Evolutionary conservation across 1,140 invertebrate genomes (phyloP), one percentile per base, ranked within the genome.

Genomic region (Diploscapter pachys): DNA sequence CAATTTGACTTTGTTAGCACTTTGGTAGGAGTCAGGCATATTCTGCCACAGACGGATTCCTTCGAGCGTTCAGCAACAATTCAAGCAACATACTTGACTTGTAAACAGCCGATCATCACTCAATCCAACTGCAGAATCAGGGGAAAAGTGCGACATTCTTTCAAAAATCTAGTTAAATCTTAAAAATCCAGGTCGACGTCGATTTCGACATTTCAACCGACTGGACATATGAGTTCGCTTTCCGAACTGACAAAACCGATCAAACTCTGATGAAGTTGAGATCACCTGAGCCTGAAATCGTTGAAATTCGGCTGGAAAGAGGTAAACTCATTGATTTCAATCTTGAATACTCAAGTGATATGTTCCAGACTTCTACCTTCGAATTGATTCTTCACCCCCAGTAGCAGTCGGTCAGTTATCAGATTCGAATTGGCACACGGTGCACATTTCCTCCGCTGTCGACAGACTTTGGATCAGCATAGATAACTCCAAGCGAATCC

Each of bases 371-470:
- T 74, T 74, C 53, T 69, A 69, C 57, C 54, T 74, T 51, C 48
- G 73, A 13, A 52, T 55, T 9, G 73, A 74, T 63, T 65, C 57
- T 1, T 49, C 50, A 11, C 13, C 50, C n/a, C 54, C 73, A n/a
- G 57, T 74, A 13, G 66, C 66, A 51, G 49, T 74, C n/a, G 50
- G 65, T 4, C 66, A 74, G 55, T 65, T 74, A 51, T 68, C 64
- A 13, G 73, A 74, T 63, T 65, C 73, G n/a, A 65, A 54, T 52
- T 74, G 73, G 73, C 73, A 74, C n/a, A 74, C 73, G 56, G 73
- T 62, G 4, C 53, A 31, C 31, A 31, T 31, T 31, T 31, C 31
- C 31, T 31, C 31, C 31, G 31, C 31, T 31, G 31, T 31, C 31
- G 31, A 31, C 31, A 31, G 31, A 31, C 31, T 31, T 31, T 31